A percentile compares a stretch with the other conserved stretches of the same genome.
phyloP scores from a whole-genome alignment of 2,888 invertebrate species.

The Melikaiella ostensackeni region DNA sequence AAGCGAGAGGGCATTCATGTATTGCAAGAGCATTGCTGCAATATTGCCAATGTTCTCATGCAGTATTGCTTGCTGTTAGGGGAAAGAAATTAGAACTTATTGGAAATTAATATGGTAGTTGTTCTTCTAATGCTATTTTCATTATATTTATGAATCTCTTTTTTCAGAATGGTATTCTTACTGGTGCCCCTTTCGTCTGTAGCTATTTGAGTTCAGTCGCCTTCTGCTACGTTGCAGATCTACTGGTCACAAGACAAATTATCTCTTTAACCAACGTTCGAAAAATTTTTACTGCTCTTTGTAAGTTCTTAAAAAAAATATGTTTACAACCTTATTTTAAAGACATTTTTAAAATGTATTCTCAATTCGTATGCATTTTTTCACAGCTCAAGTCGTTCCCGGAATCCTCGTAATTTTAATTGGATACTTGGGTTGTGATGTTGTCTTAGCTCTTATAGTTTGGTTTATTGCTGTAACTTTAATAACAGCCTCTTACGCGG shows the following conservation, averaged over 20 bases:
- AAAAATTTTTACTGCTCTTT: conserved; percentile 83
- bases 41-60: no score
- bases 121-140: not conserved
- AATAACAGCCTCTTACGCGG: conserved; percentile 86
- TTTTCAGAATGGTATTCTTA: conserved; percentile 82
- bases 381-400: conserved; percentile 83
- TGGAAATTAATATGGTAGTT: not conserved
- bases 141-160: conserved; percentile 14
- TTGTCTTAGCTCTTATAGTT: conserved; percentile 80
- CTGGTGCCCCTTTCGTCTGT: conserved; percentile 84
- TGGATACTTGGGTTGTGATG: conserved; percentile 82
- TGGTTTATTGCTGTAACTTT: conserved; percentile 86
- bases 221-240: conserved; percentile 85
- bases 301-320: conserved; percentile 66
- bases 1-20: no score
- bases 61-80: no score
- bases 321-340: not conserved
- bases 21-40: no score
- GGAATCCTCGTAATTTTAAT: conserved; percentile 82
- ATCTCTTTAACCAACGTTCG: conserved; percentile 83
- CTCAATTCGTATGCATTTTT: not conserved
- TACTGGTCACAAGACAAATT: conserved; percentile 80
- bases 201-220: conserved; percentile 85
- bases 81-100: not conserved
- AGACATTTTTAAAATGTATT: no score